Conservation (phyloP, 2,888 invertebrate species). For the Coenonympha arcania region DNA sequence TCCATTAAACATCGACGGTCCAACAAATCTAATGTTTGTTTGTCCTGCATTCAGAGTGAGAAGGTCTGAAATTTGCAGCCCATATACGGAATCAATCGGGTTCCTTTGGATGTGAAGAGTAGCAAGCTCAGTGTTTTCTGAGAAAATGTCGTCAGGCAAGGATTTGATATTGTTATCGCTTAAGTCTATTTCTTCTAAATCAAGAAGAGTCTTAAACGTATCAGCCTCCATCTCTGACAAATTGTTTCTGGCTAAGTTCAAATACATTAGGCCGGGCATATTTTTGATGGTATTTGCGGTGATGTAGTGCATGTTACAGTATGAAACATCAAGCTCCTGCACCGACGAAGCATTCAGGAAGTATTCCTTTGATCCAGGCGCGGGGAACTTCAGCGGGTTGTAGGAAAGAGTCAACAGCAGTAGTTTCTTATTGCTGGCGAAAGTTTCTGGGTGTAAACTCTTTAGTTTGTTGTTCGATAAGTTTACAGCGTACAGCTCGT, state of each 20-base stretch:
- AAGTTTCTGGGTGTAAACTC: slow-evolving; percentile 79
- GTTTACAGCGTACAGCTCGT: slow-evolving; percentile 79
- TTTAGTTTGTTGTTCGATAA: slow-evolving; percentile 80
- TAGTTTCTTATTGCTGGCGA: slow-evolving; percentile 78
- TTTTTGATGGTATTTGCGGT: slow-evolving; percentile 77
- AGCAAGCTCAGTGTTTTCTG: slow-evolving; percentile 77
- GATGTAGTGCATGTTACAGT: slow-evolving; percentile 78
- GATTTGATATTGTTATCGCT: slow-evolving; percentile 79
- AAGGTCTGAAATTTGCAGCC: slow-evolving; percentile 76
- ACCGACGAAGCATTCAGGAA: slow-evolving; percentile 76
- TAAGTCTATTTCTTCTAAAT: slow-evolving; percentile 81
- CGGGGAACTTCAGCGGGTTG: slow-evolving; percentile 75
- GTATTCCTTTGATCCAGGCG: slow-evolving; percentile 57
- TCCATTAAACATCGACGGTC: slow-evolving; percentile 77
- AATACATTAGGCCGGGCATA: slow-evolving; percentile 77
- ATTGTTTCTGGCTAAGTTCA: slow-evolving; percentile 80
- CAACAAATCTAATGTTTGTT: slow-evolving; percentile 78
- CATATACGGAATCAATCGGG: slow-evolving; percentile 76
- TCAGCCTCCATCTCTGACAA: slow-evolving; percentile 75
- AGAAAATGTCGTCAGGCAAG: slow-evolving; percentile 78
- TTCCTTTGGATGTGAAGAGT: slow-evolving; percentile 81
- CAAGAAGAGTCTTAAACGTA: slow-evolving; percentile 76
- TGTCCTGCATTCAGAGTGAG: slow-evolving; percentile 80
- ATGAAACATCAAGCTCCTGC: slow-evolving; percentile 81
- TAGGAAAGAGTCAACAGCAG: slow-evolving; percentile 78